phyloP scores from a whole-genome alignment of 2,888 invertebrate genomes.

The Gasteruption jaculator region DNA sequence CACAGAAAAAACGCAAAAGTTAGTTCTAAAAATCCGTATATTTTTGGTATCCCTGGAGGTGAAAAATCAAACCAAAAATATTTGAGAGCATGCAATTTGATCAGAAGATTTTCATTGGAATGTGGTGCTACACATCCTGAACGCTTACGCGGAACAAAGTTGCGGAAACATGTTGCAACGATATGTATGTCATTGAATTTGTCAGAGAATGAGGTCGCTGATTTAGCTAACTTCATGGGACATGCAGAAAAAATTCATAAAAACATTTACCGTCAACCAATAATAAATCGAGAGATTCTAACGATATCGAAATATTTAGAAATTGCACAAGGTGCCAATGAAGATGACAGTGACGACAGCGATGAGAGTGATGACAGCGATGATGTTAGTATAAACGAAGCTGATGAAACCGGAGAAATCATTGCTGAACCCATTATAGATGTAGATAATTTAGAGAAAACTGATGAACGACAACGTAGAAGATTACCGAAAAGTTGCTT shows the following conservation, averaged over 20 bases:
- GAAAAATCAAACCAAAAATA: not conserved
- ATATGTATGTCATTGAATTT: conserved; percentile 15
- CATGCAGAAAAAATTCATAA: conserved; percentile 11
- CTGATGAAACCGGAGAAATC: not conserved
- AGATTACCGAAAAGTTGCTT: not conserved
- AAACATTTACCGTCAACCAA: conserved; percentile 16
- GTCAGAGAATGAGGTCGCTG: conserved; percentile 8
- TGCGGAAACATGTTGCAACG: conserved; percentile 20
- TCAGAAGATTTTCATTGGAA: conserved; percentile 9
- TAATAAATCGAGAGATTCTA: conserved; percentile 22
- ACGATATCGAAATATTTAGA: conserved; percentile 23
- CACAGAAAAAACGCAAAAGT: conserved; percentile 16
- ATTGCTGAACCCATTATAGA: not conserved
- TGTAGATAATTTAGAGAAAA: not conserved
- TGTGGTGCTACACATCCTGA: conserved; percentile 16
- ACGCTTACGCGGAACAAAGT: conserved; percentile 13
- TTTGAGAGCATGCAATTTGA: conserved; percentile 6
- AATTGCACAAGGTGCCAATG: conserved; percentile 10
- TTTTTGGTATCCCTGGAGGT: conserved; percentile 17
- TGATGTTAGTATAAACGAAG: no score
- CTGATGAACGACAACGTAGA: not conserved
- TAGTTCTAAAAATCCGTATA: conserved; percentile 13
- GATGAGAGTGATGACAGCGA: no score
- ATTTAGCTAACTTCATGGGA: conserved; percentile 17
- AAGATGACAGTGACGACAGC: not conserved